Base-by-base conservation (phyloP, 2,888 invertebrate genomes). In the Melitaea athalia region DNA sequence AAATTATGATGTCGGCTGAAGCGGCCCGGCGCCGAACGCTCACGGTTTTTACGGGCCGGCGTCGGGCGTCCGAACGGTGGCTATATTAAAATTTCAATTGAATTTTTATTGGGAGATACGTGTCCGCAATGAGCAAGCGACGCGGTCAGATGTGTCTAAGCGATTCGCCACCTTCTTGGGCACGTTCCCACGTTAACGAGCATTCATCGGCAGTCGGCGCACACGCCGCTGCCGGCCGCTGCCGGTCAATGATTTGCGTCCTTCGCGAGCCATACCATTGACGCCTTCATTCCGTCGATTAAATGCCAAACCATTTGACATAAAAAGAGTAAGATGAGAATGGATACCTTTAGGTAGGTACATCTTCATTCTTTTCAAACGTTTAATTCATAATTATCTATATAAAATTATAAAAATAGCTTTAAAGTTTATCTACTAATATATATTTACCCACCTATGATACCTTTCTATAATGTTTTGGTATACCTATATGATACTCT, bases 1-100 rank as follows among this genome's bases (percentile, higher is more conserved):
- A 89, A 90, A 91, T 91, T 89, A 90, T 89, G 89, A 89, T 87
- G 88, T 90, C 80, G 83, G 75, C 80, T 83, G 83, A 81, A 85
- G 83, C 76, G 74, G 77, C 74, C 72, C 76, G 77, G 73, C 78
- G 79, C 80, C 77, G 79, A 78, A 81, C 79, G 77, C 81, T 86
- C 55, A 61, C 61, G 49, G 61, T 67, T 87, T 86, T 88, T 85
- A 79, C 81, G 70, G 72, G 49, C 67, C 38, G 52, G 57, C 64
- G 62, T 72, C 76, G 76, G 53, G 77, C 77, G 53, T 33, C 62
- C 55, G 62, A 42, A 15, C 15, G 61, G 75, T 77, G 78, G 80
- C 80, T 79, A 78, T 75, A 78, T 67, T 63, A 61, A 31, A 60
- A 80, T 83, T 82, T 81, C 75, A 63, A 84, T 85, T 81, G 79